phyloP scores from a whole-genome alignment of 2,113 vertebrate genomes.

The Dasypus novemcinctus region DNA sequence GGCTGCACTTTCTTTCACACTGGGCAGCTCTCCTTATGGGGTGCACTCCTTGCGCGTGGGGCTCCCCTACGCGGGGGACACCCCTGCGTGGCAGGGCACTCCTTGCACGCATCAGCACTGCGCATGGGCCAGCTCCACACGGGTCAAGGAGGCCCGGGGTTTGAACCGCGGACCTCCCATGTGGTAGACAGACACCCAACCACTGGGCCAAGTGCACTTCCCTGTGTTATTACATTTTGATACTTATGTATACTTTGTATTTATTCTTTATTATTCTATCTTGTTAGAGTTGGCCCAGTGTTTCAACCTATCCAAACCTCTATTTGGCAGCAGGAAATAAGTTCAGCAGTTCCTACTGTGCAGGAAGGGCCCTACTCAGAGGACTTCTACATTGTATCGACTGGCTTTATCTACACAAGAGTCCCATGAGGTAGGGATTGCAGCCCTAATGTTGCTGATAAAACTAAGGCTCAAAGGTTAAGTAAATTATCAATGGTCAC shows the following conservation, averaged over 20 bases:
- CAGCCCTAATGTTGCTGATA: not conserved
- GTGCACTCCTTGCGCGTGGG: too few species aligned
- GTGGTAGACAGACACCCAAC: too few species aligned
- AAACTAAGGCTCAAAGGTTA: not conserved
- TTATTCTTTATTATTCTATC: conserved; percentile 12
- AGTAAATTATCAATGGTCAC: not conserved
- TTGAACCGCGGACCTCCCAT: too few species aligned
- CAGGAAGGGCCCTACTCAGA: not conserved
- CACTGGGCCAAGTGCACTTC: too few species aligned
- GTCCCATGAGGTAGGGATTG: too few species aligned
- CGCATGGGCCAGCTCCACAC: too few species aligned
- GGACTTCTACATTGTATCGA: not conserved
- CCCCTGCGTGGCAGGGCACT: too few species aligned
- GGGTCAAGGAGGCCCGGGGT: too few species aligned
- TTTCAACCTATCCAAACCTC: not conserved
- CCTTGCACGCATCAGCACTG: too few species aligned
- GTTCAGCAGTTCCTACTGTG: not conserved
- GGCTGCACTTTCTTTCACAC: too few species aligned
- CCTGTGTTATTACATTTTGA: not conserved
- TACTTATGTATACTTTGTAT: conserved; percentile 22
- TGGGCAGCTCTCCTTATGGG: too few species aligned
- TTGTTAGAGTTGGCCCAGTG: not conserved
- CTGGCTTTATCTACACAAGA: not conserved
- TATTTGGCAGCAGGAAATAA: not conserved
- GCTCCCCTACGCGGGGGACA: too few species aligned